Conservation (phyloP, 2,113 vertebrate genomes). For the Carassius auratus region DNA sequence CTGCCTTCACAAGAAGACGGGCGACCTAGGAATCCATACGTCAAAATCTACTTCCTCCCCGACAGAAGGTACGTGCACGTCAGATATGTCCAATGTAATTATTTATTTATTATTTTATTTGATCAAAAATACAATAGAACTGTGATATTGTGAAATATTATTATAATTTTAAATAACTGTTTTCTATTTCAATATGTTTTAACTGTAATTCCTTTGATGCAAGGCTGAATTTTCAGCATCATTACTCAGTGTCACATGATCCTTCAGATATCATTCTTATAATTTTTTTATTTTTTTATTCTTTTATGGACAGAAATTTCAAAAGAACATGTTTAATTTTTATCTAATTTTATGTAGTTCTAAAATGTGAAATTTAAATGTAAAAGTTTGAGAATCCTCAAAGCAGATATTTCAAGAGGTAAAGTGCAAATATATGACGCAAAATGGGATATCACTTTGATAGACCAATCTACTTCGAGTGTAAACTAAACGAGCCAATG, state of each 20-base stretch:
- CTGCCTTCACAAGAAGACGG: slow-evolving; percentile 91
- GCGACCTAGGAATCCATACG: slow-evolving; percentile 94
- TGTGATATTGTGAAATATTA: not conserved
- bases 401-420: too few species aligned
- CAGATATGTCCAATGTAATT: not conserved
- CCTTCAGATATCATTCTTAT: not conserved
- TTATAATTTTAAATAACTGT: not conserved
- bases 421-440: too few species aligned
- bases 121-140: not conserved
- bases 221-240: not conserved
- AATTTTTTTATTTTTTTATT: not conserved
- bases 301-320: not conserved
- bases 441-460: too few species aligned
- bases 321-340: not conserved
- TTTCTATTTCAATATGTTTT: not conserved
- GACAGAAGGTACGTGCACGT: slow-evolving; percentile 86
- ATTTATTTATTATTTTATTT: not conserved
- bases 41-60: slow-evolving; percentile 97
- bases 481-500: too few species aligned
- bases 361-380: too few species aligned
- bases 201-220: not conserved
- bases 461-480: too few species aligned
- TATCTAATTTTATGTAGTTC: not conserved
- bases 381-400: too few species aligned
- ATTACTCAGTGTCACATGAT: not conserved